phyloP scores from a whole-genome alignment of 2,113 vertebrate genomes.

The Coracopsis vasa region DNA sequence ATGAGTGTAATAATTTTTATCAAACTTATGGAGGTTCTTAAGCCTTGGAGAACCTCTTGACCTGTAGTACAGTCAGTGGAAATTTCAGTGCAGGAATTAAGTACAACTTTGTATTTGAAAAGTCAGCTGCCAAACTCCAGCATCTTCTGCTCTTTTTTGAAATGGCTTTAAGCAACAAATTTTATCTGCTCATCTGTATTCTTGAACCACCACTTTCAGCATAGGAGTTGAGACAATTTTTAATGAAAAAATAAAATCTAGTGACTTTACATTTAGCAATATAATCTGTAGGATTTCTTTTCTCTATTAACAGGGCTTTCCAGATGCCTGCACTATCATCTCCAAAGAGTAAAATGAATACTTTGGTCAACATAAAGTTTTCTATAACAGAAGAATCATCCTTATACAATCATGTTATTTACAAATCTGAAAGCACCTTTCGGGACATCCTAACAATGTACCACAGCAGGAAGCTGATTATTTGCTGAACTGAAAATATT shows the following conservation, averaged over 20 bases:
- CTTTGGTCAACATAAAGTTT: neutral
- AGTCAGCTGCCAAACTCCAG: neutral
- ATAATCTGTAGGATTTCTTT: neutral
- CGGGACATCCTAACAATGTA: conserved; percentile 42
- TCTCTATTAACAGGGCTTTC: neutral
- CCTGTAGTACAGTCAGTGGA: neutral
- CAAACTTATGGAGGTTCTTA: neutral
- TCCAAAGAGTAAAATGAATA: conserved; percentile 12
- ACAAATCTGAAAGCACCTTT: conserved; percentile 54
- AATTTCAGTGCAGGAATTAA: neutral
- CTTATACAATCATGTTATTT: conserved; percentile 12
- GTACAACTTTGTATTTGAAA: neutral
- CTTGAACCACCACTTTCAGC: neutral
- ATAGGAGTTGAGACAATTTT: neutral
- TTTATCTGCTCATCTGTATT: neutral
- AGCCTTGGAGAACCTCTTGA: neutral
- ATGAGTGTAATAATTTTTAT: neutral
- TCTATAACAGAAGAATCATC: neutral
- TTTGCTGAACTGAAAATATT: conserved; percentile 67
- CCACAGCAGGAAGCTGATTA: conserved; percentile 49
- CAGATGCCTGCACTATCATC: neutral
- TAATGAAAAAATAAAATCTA: neutral
- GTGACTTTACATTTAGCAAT: neutral
- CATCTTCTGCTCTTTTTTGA: neutral
- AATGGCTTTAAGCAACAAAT: neutral